Base-by-base conservation (phyloP, 2,113 vertebrate species). In the Rhombomys opimus region DNA sequence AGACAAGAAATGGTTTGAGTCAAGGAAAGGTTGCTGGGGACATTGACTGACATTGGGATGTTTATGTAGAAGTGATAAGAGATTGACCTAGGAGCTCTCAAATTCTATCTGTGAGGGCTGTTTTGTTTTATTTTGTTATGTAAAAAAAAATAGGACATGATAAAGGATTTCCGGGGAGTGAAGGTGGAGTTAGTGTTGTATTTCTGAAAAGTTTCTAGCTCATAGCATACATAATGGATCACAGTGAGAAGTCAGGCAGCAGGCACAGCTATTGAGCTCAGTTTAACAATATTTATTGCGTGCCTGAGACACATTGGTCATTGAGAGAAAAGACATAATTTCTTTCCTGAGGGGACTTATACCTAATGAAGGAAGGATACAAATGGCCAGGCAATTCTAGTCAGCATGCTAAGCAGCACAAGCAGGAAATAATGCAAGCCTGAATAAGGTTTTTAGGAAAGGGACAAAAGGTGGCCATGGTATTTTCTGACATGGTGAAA, bases 211-310 rank as follows among this genome's bases (percentile, higher is more conserved):
- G 88, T 95, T 96, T 94, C 52, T 41, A 85, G 18, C 93, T 54
- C 35, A 7, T 46, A 75, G 52, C 35, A 50, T 95, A 75, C 63
- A 46, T 95, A 68, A 72, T 92, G 17, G 67, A 89, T 95, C 92
- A 95, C 81, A 90, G 77, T 30, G 32, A 76, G 50, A 95, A 78
- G 15, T 35, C 84, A 95, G 80, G 54, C 88, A 92, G 52, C 50
- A 92, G 67, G 52, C 61, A 84, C 82, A 68, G 32, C 85, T 81
- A 72, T 96, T 96, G 65, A 89, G 32, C 91, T 95, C 30, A 63
- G n/a, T 95, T 77, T 96, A 93, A 61, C 86, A 90, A 41, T 95
- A 95, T 90, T 92, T 95, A 81, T 97, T 88, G 59, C 50, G 59
- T 89, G 81, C 88, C 76, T 95, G 30, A n/a, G 57, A 87, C 75